Evolutionary conservation across 2,113 vertebrate genomes (phyloP), one percentile per base, ranked within the genome.

Genomic region (Lamprologus callipterus): DNA sequence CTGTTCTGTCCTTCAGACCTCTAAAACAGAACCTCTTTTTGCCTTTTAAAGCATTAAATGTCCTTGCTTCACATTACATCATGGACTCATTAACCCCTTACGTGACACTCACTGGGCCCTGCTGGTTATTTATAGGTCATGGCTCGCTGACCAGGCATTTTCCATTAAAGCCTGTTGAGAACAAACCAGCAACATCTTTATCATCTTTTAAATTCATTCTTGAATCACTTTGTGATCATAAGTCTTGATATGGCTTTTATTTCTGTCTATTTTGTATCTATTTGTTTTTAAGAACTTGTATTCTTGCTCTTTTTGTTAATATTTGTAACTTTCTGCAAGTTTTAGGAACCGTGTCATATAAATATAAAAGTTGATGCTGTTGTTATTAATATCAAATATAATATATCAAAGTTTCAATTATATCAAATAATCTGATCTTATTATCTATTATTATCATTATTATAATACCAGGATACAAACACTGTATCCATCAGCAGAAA

Each of bases 391-490:
- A 70, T 40, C 12, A 70, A 14, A 70, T 70, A 23, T 31, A 58
- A 0, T 31, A 31, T 31, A 31, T 58, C 5, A 58, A 60, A 31
- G 57, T 68, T 47, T 47, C 14, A 47, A 17, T 47, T 47, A 47
- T 47, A 47, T 47, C 8, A 33, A 68, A 57, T 40, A 13, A 68
- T 68, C 11, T 68, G 3, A 19, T 60, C 14, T 17, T 3, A 49
- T 17, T 19, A 17, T 3, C 33, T 9, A n/a, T 10, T 1, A 19
- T 55, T 2, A 26, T 57, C 0, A 1, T 55, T 0, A 14, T 58
- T 0, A 14, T 58, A 0, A 17, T 33, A 1, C 40, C 21, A 75
- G 42, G 42, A 75, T 28, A 49, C 23, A 75, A 75, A 75, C 21
- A 28, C 14, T 28, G 40, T 11, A 47, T 47, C 23, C 42, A 49